Conservation (phyloP, 2,797 vertebrate genomes). For the Semaprochilodus insignis region DNA sequence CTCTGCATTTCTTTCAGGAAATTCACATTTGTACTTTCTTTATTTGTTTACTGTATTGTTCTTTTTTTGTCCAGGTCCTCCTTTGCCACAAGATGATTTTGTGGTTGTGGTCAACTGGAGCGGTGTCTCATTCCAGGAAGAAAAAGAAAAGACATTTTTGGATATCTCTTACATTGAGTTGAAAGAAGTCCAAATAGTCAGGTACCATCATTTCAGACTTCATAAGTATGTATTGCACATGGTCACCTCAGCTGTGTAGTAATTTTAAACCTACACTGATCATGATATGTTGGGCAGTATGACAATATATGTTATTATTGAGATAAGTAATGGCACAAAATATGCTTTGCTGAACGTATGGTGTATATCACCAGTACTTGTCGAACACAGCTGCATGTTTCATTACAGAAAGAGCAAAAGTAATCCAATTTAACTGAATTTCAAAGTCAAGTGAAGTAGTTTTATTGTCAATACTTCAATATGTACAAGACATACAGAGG, state of each 20-base stretch:
- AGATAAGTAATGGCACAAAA: too few species aligned
- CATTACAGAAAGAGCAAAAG: too few species aligned
- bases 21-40: neutral
- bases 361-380: too few species aligned
- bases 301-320: too few species aligned
- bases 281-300: neutral
- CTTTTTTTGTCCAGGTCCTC: slow-evolving; percentile 79
- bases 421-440: too few species aligned
- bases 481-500: too few species aligned
- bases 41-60: neutral
- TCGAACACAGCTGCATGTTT: too few species aligned
- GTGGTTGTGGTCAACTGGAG: slow-evolving; percentile 87
- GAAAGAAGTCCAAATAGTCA: slow-evolving; percentile 68
- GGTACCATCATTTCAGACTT: neutral
- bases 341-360: too few species aligned
- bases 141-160: slow-evolving; percentile 82
- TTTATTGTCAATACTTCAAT: too few species aligned
- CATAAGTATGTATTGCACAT: neutral
- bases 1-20: too few species aligned
- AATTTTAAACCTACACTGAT: neutral
- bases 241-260: too few species aligned
- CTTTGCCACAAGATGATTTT: slow-evolving; percentile 84
- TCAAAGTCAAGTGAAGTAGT: too few species aligned
- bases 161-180: slow-evolving; percentile 87
- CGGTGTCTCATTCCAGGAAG: slow-evolving; percentile 87